Percentiles rank a stretch among this genome's conserved stretches.
Evolutionary conservation across 2,888 invertebrate genomes (phyloP).

Genomic region (Caenorhabditis sp.): DNA sequence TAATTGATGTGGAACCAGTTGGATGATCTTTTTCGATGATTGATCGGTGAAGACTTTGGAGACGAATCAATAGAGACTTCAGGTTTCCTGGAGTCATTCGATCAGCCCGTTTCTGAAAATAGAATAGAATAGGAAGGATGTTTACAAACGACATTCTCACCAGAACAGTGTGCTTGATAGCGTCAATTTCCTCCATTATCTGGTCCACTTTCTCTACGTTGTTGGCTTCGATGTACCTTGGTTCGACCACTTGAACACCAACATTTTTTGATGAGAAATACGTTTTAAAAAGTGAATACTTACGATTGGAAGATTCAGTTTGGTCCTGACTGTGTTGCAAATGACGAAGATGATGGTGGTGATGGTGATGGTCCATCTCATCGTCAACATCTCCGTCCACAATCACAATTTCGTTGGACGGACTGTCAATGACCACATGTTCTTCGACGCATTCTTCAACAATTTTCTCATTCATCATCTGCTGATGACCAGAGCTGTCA

Average conservation of each 20-base stretch:
- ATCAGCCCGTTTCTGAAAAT: slow-evolving; percentile 51
- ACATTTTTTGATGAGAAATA: not conserved
- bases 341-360: slow-evolving; percentile 32
- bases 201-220: slow-evolving; percentile 31
- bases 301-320: slow-evolving; percentile 21
- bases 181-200: slow-evolving; percentile 48
- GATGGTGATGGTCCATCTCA: slow-evolving; percentile 24
- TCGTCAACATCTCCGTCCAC: slow-evolving; percentile 51
- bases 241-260: slow-evolving; percentile 17
- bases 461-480: slow-evolving; percentile 22
- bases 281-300: not conserved
- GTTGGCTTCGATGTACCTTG: slow-evolving; percentile 25
- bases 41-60: slow-evolving; percentile 52
- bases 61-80: slow-evolving; percentile 40
- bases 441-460: slow-evolving; percentile 19
- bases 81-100: slow-evolving; percentile 25
- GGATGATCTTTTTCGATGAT: slow-evolving; percentile 27
- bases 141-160: slow-evolving; percentile 22
- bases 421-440: slow-evolving; percentile 26
- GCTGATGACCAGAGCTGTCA: not conserved
- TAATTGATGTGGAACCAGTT: slow-evolving; percentile 2
- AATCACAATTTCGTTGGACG: slow-evolving; percentile 49
- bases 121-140: not conserved
- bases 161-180: slow-evolving; percentile 41
- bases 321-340: slow-evolving; percentile 15